A percentile compares a stretch with the other conserved stretches of the same genome.
Conservation (phyloP, 1,140 invertebrate species). For the Drosophila lacteicornis region DNA sequence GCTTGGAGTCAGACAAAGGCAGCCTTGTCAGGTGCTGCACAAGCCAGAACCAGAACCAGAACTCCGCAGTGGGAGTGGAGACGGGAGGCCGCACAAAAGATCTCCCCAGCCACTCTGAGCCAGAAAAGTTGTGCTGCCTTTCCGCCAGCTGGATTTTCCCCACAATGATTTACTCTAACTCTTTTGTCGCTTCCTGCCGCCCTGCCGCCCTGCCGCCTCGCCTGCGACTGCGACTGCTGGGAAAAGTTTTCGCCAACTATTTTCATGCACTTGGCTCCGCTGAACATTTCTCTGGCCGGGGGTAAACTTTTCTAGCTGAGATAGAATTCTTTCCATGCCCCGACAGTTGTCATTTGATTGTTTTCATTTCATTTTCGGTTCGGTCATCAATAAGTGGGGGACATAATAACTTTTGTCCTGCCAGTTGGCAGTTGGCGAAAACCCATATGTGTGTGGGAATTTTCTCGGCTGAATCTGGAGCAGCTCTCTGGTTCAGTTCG, state of each 20-base stretch:
- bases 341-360: slow-evolving; percentile 75
- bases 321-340: slow-evolving; percentile 36
- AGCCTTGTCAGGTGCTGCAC: slow-evolving; percentile 33
- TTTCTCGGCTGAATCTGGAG: neutral
- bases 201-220: neutral
- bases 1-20: slow-evolving; percentile 16
- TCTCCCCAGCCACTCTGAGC: slow-evolving; percentile 36
- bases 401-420: slow-evolving; percentile 37
- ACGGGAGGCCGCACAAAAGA: slow-evolving; percentile 47
- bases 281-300: slow-evolving; percentile 20
- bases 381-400: slow-evolving; percentile 69
- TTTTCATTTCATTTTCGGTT: slow-evolving; percentile 75
- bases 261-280: slow-evolving; percentile 52
- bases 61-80: slow-evolving; percentile 1
- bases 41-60: slow-evolving; percentile 2
- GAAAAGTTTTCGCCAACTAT: slow-evolving; percentile 46
- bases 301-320: slow-evolving; percentile 43
- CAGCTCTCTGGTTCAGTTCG: neutral
- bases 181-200: slow-evolving; percentile 23
- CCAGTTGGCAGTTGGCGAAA: slow-evolving; percentile 1
- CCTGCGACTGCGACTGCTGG: slow-evolving; percentile 22
- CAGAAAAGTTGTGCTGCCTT: slow-evolving; percentile 17
- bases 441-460: slow-evolving; percentile 4
- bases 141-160: slow-evolving; percentile 23
- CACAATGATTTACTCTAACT: slow-evolving; percentile 45